These are phyloP conservation scores for Ariolimax columbianus DNA, from an alignment of 2,888 invertebrate species.

Conservation along the genomic window DNA sequence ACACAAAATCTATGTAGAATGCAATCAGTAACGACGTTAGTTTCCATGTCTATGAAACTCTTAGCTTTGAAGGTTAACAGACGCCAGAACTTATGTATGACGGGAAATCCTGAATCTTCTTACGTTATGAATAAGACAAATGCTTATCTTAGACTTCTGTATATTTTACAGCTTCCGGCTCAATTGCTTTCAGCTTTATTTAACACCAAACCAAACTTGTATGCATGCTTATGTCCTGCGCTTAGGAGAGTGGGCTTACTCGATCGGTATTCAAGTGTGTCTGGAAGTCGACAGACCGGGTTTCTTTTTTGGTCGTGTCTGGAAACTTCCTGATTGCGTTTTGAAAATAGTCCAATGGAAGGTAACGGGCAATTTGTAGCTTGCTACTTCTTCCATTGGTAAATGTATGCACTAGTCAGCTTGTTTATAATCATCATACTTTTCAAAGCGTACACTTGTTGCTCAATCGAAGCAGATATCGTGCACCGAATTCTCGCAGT, in stretches of 20 bases:
- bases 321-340: not conserved
- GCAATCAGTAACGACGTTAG: not conserved
- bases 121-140: slow-evolving; percentile 40
- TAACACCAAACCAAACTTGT: slow-evolving; percentile 4
- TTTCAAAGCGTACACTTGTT: too few relatives aligned
- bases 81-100: slow-evolving; percentile 39
- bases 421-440: too few relatives aligned
- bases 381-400: too few relatives aligned
- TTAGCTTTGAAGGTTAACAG: slow-evolving; percentile 28
- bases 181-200: slow-evolving; percentile 36
- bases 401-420: too few relatives aligned
- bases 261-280: not conserved
- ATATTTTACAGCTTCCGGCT: slow-evolving; percentile 26
- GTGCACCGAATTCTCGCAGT: too few relatives aligned
- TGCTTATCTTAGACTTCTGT: slow-evolving; percentile 26
- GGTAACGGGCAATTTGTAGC: not conserved
- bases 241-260: not conserved
- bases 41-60: slow-evolving; percentile 19
- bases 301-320: not conserved
- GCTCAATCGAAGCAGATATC: too few relatives aligned
- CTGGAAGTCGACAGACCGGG: not conserved
- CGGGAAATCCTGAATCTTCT: slow-evolving; percentile 31
- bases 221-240: slow-evolving; percentile 12
- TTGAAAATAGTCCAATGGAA: not conserved
- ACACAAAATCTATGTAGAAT: slow-evolving; percentile 41